Base-by-base conservation (phyloP, 1,140 invertebrate species). In the Sycophila sp. region DNA sequence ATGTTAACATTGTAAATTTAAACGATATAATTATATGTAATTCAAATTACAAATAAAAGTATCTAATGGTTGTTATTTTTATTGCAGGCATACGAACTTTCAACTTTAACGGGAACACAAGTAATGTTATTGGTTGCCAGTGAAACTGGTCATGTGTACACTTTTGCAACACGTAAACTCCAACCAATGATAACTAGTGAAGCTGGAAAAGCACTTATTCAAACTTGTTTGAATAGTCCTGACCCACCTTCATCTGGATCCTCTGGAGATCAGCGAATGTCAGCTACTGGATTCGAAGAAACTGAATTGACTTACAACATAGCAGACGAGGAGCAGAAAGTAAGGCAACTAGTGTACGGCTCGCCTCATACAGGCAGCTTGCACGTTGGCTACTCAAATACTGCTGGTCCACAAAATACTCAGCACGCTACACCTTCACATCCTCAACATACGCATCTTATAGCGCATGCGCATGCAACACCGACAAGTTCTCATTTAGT, bases 161-260 rank as follows among this genome's bases (percentile, higher is more conserved):
- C 98, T 55, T 99, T 99, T 88, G 98, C 98, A 34, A 99, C 98
- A 53, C 89, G 96, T 64, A 99, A 99, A 86, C 89, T 99, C 45
- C 97, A 99, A 85, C 98, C 98, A 56, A 99, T 99, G 97, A 99
- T 99, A 82, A 98, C 96, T 15, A 98, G 96, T 76, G 98, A 99
- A 81, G 96, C 96, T 65, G 98, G 98, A 53, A 99, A 99, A 86
- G 94, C 96, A 51, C 89, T 99, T 53, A 99, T 99, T 79, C 98
- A 99, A 87, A 98, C 97, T 62, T 99, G 98, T 86, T 90, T 99
- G 28, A 99, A 99, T 86, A 97, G 96, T 49, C 98, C 98, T 30
- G 97, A 99, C 85, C 95, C 95, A 55, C 94, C 94, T 56, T 87
- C 90, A 4, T 94, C 93, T 34, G 89, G 89, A 40, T 89, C 89